Evolutionary conservation across 2,113 vertebrate species (phyloP).

Genomic region (Cranoglanis bouderius): DNA sequence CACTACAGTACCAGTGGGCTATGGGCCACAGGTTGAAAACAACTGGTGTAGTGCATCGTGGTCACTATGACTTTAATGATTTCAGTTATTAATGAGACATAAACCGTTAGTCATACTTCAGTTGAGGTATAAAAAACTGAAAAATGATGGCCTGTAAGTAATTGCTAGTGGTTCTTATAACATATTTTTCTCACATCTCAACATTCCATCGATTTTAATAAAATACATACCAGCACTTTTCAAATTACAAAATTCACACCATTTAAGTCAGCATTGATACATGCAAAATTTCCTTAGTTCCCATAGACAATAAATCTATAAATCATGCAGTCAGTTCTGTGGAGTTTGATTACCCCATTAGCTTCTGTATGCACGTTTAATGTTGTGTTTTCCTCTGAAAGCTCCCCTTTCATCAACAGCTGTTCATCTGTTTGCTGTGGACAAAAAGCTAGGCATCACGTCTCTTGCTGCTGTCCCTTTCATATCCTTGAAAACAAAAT

Average conservation of each 20-base stretch:
- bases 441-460: background rate
- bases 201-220: background rate
- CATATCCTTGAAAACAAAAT: slow-evolving; percentile 33
- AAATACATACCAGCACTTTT: background rate
- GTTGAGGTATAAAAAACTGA: background rate
- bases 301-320: background rate
- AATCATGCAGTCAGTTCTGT: background rate
- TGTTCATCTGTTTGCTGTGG: background rate
- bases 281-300: background rate
- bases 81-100: background rate
- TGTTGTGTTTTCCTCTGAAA: background rate
- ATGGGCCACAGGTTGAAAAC: background rate
- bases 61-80: background rate
- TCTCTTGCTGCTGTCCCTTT: slow-evolving; percentile 23
- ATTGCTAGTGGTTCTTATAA: background rate
- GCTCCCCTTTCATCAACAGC: background rate
- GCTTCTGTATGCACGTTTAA: background rate
- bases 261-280: background rate
- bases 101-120: background rate
- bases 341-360: background rate
- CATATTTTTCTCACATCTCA: background rate
- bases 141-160: background rate
- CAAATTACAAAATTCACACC: background rate
- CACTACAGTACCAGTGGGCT: background rate
- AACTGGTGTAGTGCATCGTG: background rate